Evolutionary conservation across 2,797 vertebrate genomes (phyloP), one percentile per base, ranked within the genome.

Genomic region (Corythornis leucogaster): DNA sequence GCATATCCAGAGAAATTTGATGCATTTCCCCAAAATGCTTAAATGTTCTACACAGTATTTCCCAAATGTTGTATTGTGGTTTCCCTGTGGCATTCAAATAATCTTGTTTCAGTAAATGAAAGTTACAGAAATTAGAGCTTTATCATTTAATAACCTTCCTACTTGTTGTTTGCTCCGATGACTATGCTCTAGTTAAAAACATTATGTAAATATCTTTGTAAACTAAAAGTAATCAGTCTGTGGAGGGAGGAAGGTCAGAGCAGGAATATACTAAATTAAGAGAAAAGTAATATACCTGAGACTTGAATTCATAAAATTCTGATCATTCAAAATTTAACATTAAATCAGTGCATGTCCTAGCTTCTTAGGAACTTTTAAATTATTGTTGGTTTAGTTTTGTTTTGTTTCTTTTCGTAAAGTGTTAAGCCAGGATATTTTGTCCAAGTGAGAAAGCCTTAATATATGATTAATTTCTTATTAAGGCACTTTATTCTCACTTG

Each of bases 121-220:
- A 90, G 77, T 83, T 92, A 78, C 45, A 92, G 59, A 96, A 92
- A 78, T 59, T 40, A 22, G 63, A 79, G 18, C 42, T 78, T 89
- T 86, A 87, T 88, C 35, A 33, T 85, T 93, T 91, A 87, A 84
- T 83, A 89, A 69, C 18, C 35, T 90, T 91, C 15, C 24, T 70
- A n/a, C 38, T 87, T 76, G 45, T 15, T 84, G 38, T 63, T 89
- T 88, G 15, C 35, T 84, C 21, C 31, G 63, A 55, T 84, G 63
- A 69, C 61, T 84, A 20, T 63, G 66, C 79, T 79, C 26, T 73
- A 30, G 40, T 78, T 87, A 86, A 81, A 94, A 73, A 62, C 20
- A 61, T 62, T 79, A 80, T 66, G 62, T 43, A 83, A 87, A 83
- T 80, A 46, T 22, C 13, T 87, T 90, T 51, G 63, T 42, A 91